These are phyloP conservation scores for Okamejei kenojei DNA, from an alignment of 2,797 vertebrate genomes.

Conservation along the genomic window DNA sequence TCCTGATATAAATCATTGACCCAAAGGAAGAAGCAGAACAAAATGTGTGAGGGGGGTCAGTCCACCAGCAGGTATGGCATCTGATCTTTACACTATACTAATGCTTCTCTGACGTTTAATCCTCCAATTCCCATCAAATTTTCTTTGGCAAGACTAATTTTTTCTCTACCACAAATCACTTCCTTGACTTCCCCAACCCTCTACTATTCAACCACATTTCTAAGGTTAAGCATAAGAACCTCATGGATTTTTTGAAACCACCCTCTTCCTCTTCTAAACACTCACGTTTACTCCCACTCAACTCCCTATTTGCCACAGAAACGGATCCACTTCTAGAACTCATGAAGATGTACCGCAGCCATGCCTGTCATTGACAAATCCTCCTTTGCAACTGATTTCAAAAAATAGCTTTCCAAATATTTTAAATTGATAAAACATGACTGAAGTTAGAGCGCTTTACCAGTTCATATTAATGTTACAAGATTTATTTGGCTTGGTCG, in stretches of 20 bases:
- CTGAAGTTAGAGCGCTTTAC: background rate
- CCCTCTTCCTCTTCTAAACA: background rate
- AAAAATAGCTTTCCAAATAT: background rate
- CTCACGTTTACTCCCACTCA: background rate
- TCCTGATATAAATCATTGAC: background rate
- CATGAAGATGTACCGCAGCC: background rate
- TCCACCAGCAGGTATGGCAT: background rate
- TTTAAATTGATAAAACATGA: background rate
- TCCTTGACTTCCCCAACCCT: background rate
- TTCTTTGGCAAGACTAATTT: background rate
- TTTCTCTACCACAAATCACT: background rate
- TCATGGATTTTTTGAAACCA: background rate
- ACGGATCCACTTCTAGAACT: background rate
- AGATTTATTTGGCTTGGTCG: background rate
- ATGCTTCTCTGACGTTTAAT: background rate
- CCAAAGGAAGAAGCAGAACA: background rate
- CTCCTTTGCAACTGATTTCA: background rate
- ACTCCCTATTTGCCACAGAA: background rate
- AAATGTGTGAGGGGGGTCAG: background rate
- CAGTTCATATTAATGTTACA: background rate
- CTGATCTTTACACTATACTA: background rate
- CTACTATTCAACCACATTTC: background rate
- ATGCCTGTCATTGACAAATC: background rate
- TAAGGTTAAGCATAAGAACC: background rate
- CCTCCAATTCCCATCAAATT: background rate